phyloP scores from a whole-genome alignment of 2,113 vertebrate species.

The Chamaetylas fuelleborni region DNA sequence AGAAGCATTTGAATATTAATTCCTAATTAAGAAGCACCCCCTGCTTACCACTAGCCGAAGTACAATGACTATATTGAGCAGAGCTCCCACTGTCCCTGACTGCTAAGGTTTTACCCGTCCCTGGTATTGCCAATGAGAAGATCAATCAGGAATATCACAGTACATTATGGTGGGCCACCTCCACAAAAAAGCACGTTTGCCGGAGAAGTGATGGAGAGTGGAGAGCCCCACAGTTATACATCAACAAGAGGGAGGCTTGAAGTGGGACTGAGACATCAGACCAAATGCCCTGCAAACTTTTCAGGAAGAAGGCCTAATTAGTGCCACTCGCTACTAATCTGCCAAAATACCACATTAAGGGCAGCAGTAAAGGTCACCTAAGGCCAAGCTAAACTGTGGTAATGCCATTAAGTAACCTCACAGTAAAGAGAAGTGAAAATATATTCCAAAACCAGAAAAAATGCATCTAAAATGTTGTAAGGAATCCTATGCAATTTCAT shows the following conservation, averaged over 20 bases:
- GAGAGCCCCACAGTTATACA: neutral
- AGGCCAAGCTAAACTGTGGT: slow-evolving; percentile 27
- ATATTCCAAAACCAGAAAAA: neutral
- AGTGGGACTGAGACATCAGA: neutral
- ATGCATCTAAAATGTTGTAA: neutral
- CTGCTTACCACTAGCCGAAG: neutral
- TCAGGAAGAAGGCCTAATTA: slow-evolving; percentile 24
- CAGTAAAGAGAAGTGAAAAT: neutral
- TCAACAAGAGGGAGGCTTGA: neutral
- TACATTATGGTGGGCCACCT: accelerated
- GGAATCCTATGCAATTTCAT: neutral
- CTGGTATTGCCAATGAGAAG: neutral
- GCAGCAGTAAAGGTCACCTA: slow-evolving; percentile 10
- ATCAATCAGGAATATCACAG: neutral
- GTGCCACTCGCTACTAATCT: neutral
- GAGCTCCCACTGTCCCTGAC: neutral
- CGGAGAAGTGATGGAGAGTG: neutral
- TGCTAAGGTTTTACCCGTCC: neutral
- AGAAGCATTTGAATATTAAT: slow-evolving; percentile 44
- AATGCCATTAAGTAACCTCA: slow-evolving; percentile 7
- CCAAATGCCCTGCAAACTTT: neutral
- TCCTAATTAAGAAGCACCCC: slow-evolving; percentile 36
- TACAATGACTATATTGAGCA: neutral
- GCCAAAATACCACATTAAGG: slow-evolving; percentile 51
- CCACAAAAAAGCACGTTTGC: accelerated